Evolutionary conservation across 2,113 vertebrate genomes (phyloP).

Genomic region (Procavia capensis): DNA sequence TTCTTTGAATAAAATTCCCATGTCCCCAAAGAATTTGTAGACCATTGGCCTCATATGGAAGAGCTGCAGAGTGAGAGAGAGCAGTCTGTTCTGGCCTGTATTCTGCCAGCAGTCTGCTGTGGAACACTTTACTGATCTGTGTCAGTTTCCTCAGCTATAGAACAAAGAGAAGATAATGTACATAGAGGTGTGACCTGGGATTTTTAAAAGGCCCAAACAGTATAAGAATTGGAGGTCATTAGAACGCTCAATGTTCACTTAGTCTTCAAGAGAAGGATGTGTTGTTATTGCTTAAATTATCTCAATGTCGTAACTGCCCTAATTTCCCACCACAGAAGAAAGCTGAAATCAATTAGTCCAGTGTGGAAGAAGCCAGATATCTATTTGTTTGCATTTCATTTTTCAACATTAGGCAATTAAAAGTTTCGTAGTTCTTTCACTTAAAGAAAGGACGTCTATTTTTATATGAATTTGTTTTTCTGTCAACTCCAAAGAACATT

Average conservation of each 20-base stretch:
- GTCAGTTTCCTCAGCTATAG: not conserved
- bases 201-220: not conserved
- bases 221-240: not conserved
- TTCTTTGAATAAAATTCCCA: constrained; percentile 9
- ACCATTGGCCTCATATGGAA: not conserved
- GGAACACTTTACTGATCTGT: not conserved
- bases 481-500: not conserved
- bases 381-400: not conserved
- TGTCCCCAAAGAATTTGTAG: constrained; percentile 24
- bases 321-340: not conserved
- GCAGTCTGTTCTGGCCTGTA: no score
- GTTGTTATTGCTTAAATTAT: constrained; percentile 28
- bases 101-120: not conserved
- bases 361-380: not conserved
- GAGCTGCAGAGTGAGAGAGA: not conserved
- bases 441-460: constrained; percentile 40
- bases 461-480: constrained; percentile 5
- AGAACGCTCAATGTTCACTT: not conserved
- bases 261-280: not conserved
- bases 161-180: not conserved
- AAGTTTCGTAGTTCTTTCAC: constrained; percentile 17
- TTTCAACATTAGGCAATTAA: not conserved
- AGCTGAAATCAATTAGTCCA: constrained; percentile 14
- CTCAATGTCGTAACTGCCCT: not conserved
- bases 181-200: no score